Percentiles rank a stretch among this genome's conserved stretches.
These are phyloP conservation scores for Toxotes lorentzi DNA, from an alignment of 2,797 vertebrate species.

Conservation along the genomic window DNA sequence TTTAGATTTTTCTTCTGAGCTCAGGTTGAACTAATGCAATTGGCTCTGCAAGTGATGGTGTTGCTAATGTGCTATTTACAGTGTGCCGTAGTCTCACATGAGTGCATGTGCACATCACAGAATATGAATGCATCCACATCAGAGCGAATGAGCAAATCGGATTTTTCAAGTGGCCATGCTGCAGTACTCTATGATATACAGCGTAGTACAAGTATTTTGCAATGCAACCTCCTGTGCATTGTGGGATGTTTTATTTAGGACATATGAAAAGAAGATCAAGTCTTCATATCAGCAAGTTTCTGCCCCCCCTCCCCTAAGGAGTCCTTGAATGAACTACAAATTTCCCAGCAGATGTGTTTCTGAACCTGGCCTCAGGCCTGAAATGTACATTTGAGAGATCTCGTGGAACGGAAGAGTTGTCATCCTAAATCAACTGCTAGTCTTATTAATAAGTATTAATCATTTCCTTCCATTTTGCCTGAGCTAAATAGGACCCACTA, in stretches of 20 bases:
- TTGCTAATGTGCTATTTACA: slow-evolving; percentile 33
- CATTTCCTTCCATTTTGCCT: slow-evolving; percentile 4
- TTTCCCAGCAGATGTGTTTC: slow-evolving; percentile 3
- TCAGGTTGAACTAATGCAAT: slow-evolving; percentile 46
- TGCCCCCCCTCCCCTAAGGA: neutral
- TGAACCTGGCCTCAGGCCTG: neutral
- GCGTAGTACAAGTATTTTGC: neutral
- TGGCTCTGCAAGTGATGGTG: slow-evolving; percentile 27
- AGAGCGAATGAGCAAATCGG: neutral
- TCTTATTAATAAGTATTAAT: slow-evolving; percentile 23
- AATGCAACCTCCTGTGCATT: neutral
- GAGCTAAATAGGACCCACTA: slow-evolving; percentile 3
- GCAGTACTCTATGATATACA: neutral
- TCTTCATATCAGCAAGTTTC: slow-evolving; percentile 13
- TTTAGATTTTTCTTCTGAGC: slow-evolving; percentile 32
- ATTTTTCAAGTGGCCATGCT: neutral
- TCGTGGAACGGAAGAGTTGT: neutral
- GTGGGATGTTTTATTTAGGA: neutral
- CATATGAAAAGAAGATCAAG: neutral
- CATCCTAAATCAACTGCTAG: neutral
- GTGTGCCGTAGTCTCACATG: neutral
- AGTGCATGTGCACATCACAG: neutral
- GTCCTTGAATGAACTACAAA: slow-evolving; percentile 12
- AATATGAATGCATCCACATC: neutral
- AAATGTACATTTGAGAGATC: slow-evolving; percentile 17